Evolutionary conservation across 1,140 invertebrate genomes (phyloP).

Genomic region (Watersipora subatra): DNA sequence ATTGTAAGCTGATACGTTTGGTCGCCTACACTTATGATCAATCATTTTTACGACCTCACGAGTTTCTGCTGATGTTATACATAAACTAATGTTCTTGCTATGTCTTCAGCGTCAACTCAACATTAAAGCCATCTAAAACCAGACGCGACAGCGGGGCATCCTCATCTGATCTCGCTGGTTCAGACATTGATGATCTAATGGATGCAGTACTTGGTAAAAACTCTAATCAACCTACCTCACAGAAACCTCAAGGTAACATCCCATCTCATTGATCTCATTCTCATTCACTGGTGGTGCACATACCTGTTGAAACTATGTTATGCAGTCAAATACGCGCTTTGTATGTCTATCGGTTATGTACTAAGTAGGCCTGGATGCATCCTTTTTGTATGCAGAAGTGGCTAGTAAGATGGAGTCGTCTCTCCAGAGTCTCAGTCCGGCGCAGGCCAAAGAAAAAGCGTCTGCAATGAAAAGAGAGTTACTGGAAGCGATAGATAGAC

Average conservation of each 20-base stretch:
- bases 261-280: no score
- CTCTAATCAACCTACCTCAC: not conserved
- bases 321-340: no score
- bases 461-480: slow-evolving; percentile 75
- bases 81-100: no score
- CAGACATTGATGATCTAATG: not conserved
- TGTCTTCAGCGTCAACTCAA: no score
- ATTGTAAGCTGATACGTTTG: no score
- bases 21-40: no score
- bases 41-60: no score
- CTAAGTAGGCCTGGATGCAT: not conserved
- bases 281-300: no score
- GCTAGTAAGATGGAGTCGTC: slow-evolving; percentile 4
- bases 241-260: not conserved
- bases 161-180: not conserved
- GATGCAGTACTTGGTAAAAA: not conserved
- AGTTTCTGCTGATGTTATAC: no score
- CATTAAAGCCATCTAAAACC: slow-evolving; percentile 13
- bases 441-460: slow-evolving; percentile 19
- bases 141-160: not conserved
- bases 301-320: no score
- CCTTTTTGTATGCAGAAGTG: slow-evolving; percentile 1
- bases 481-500: slow-evolving; percentile 64
- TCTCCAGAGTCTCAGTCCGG: not conserved
- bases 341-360: no score